Evolutionary conservation across 2,113 vertebrate genomes (phyloP), one percentile per base, ranked within the genome.

Genomic region (Mustela nigripes): DNA sequence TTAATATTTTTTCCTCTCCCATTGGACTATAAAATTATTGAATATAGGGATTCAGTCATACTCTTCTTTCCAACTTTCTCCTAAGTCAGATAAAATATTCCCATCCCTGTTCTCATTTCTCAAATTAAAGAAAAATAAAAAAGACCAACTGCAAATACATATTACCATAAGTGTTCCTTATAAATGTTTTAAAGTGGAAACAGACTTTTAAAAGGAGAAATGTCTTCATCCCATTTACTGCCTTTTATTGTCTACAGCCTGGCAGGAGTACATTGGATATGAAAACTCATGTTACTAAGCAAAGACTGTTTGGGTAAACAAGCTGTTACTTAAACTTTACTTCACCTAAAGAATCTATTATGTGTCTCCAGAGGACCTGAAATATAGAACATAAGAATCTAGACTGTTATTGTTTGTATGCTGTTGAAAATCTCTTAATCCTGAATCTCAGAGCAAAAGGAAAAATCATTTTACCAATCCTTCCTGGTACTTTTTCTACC

Each of bases 161-260:
- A 15, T 90, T 93, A 86, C 15, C 50, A 79, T 45, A 73, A 88
- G 12, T 5, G 10, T 73, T 91, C 78, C 31, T 82, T 78, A 80
- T 53, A 81, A 63, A 92, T 82, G 91, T 10, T 56, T 94, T 82
- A 87, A 97, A 91, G 87, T 86, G n/a, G 56, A 83, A 94, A 90
- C 9, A 56, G 5, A 53, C 31, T 76, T 94, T 79, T 76, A n/a
- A 95, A 81, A 91, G 71, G 65, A 96, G 21, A 82, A 84, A 62
- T 86, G 18, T 39, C 33, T 95, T 92, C n/a, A 83, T 85, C 31
- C 8, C 39, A 42, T 84, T 50, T 82, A 67, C 62, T 94, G 4
- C 16, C 53, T 87, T 84, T 84, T 84, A 67, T 63, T 87, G 33
- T 62, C 56, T 79, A 16, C 16, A 92, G 11, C 12, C 53, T 96